Percentiles rank a stretch among this genome's conserved stretches.
Evolutionary conservation across 2,113 vertebrate genomes (phyloP).

Genomic region (Herpetotheres cachinnans): DNA sequence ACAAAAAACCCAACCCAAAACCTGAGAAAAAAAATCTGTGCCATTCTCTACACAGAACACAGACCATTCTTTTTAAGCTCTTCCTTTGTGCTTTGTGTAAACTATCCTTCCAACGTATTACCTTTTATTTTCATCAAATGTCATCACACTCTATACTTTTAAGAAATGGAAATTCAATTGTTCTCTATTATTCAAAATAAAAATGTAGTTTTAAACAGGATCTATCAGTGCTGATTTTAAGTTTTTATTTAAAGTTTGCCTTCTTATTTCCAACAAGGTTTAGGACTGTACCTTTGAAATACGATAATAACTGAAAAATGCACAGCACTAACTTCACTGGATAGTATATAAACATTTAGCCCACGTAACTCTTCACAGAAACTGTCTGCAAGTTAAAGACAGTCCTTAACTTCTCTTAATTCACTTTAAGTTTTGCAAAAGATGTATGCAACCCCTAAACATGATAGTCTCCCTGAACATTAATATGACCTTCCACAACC

Average conservation of each 20-base stretch:
- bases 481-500: neutral
- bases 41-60: neutral
- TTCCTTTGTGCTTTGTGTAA: neutral
- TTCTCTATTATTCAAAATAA: neutral
- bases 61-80: neutral
- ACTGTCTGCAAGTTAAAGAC: neutral
- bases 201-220: neutral
- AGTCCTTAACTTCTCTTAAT: neutral
- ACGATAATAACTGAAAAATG: neutral
- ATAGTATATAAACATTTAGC: neutral
- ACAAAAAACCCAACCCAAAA: neutral
- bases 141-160: neutral
- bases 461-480: neutral
- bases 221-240: neutral
- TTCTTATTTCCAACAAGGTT: neutral
- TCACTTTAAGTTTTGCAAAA: neutral
- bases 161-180: neutral
- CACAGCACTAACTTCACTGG: neutral
- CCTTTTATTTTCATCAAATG: neutral
- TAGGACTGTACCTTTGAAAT: neutral
- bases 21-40: neutral
- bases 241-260: no score
- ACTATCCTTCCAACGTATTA: neutral
- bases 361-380: neutral
- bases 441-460: neutral